phyloP scores from a whole-genome alignment of 2,888 invertebrate genomes.

The Morinoia aosen region DNA sequence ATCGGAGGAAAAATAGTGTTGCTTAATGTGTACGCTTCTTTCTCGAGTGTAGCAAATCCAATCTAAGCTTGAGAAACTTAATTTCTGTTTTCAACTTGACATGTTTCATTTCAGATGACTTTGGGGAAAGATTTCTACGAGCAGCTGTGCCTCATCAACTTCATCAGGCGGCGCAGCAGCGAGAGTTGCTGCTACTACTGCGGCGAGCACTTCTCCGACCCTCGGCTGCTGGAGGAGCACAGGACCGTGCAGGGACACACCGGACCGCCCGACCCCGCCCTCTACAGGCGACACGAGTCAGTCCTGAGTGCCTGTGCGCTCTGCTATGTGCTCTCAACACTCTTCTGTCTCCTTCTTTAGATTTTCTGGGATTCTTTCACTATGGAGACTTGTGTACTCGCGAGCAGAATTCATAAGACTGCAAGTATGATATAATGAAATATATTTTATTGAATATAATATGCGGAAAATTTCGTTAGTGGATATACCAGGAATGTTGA shows the following conservation, averaged over 20 bases:
- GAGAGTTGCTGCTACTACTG: conserved; percentile 36
- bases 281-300: conserved; percentile 1
- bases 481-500: no score
- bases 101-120: background rate
- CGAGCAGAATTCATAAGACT: background rate
- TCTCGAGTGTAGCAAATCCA: background rate
- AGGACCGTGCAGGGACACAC: conserved; percentile 23
- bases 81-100: background rate
- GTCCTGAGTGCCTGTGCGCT: background rate
- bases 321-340: background rate
- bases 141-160: conserved; percentile 41
- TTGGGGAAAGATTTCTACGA: conserved; percentile 40
- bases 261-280: conserved; percentile 6
- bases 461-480: no score
- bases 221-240: conserved; percentile 33
- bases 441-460: no score
- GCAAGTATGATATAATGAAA: background rate
- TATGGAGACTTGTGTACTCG: background rate
- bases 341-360: background rate
- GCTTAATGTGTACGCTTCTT: background rate
- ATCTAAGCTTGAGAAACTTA: no score
- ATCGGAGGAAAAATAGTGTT: background rate
- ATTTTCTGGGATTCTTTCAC: background rate
- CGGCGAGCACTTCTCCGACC: background rate
- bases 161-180: conserved; percentile 22